Evolutionary conservation across 2,113 vertebrate genomes (phyloP).

Genomic region (Caranx ignobilis): DNA sequence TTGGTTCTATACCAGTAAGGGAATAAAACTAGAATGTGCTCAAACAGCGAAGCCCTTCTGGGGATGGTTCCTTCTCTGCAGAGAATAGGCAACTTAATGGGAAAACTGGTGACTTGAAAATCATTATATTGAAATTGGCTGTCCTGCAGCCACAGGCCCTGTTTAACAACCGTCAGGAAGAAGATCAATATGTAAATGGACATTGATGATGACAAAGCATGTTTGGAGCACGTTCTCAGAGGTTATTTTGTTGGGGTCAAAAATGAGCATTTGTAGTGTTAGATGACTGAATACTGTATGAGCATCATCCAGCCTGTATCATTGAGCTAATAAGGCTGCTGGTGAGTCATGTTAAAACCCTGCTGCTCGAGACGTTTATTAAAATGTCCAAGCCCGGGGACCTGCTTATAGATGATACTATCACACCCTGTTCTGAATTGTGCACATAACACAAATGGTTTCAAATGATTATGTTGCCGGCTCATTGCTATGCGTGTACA

Average conservation of each 20-base stretch:
- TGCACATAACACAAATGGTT: background rate
- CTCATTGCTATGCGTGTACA: background rate
- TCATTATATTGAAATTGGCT: slow-evolving; percentile 30
- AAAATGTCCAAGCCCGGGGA: slow-evolving; percentile 6
- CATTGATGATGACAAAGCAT: background rate
- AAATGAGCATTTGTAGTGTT: background rate
- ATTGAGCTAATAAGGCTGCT: slow-evolving; percentile 4
- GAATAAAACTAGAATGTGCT: background rate
- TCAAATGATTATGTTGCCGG: background rate
- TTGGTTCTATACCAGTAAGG: background rate
- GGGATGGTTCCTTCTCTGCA: background rate
- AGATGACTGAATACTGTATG: background rate
- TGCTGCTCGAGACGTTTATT: slow-evolving; percentile 3
- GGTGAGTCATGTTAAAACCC: slow-evolving; percentile 30
- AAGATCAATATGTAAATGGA: slow-evolving; percentile 13
- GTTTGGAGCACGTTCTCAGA: background rate
- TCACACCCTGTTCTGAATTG: background rate
- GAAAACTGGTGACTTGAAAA: slow-evolving; percentile 7
- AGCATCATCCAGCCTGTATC: background rate
- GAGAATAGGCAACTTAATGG: background rate
- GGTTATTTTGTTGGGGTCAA: background rate
- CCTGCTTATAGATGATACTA: background rate
- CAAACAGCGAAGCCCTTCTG: background rate
- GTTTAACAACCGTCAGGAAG: background rate
- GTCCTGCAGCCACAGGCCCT: background rate